Evolutionary conservation across 2,113 vertebrate genomes (phyloP), one percentile per base, ranked within the genome.

Genomic region (Casuarius casuarius): DNA sequence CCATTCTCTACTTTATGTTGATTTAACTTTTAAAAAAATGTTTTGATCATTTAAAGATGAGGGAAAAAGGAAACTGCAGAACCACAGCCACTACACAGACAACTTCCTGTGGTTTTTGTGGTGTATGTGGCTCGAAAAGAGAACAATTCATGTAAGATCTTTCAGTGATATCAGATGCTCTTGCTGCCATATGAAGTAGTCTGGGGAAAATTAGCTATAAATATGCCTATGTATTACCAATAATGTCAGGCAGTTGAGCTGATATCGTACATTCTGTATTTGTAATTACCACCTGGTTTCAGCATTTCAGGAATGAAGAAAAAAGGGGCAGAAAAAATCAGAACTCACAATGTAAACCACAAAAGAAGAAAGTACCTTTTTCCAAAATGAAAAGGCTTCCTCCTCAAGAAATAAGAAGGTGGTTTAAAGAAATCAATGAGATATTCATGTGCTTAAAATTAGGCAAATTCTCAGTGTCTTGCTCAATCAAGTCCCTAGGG

Each of bases 91-190:
- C 97, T 94, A 94, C 63, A 93, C 81, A 97, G 81, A 98, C 90
- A 95, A 96, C 97, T 98, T 98, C 98, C 98, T 97, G 98, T 98
- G 98, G 97, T 84, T 96, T 97, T 95, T 97, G 87, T 97, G 97
- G 97, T 93, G 93, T 90, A 75, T 96, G 97, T 20, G 89, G 97
- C 90, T 94, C 66, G 42, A 88, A 80, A 96, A 79, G 38, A 52
- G 86, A 95, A 94, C 72, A 94, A 80, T 51, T 87, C 21, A 33
- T 9, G 0, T 6, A 23, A 85, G 92, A 91, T 77, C 35, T 81
- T 54, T 76, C 52, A 63, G 90, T 63, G 90, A 51, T 67, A 81
- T 75, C 71, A 61, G 46, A 67, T 54, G 62, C 21, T 54, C 93
- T 54, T 80, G 62, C 40, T 89, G 82, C 56, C 29, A 46, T 77